Percentiles rank a stretch among this genome's conserved stretches.
Evolutionary conservation across 2,113 vertebrate genomes (phyloP).

Genomic region (Microcebus tavaratra): DNA sequence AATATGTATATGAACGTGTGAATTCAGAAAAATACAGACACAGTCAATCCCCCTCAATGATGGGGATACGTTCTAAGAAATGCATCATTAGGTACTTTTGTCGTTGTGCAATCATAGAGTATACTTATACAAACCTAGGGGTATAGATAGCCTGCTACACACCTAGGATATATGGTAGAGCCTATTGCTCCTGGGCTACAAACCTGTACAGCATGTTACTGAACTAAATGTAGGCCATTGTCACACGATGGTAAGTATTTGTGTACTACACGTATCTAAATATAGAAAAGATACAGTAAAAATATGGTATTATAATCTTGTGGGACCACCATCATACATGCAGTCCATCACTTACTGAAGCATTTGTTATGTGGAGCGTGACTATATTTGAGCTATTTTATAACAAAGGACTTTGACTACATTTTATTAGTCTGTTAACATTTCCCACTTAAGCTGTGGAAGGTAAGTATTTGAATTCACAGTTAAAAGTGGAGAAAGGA

Average conservation of each 20-base stretch:
- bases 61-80: background rate
- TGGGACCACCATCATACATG: background rate
- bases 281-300: background rate
- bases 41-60: background rate
- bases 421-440: background rate
- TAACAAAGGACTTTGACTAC: background rate
- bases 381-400: background rate
- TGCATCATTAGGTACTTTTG: background rate
- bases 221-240: background rate
- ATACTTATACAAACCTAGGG: background rate
- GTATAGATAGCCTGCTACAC: too few relatives aligned
- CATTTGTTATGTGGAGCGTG: background rate
- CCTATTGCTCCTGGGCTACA: background rate
- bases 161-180: background rate
- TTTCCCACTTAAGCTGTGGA: background rate
- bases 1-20: background rate
- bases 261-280: background rate
- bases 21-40: slow-evolving; percentile 31
- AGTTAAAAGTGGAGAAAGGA: background rate
- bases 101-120: background rate
- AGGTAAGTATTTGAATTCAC: background rate
- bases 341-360: background rate
- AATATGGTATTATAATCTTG: background rate
- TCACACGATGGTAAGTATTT: background rate
- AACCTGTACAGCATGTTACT: background rate